Conservation (phyloP, 2,888 invertebrate species). For the Phaedon cochleariae region DNA sequence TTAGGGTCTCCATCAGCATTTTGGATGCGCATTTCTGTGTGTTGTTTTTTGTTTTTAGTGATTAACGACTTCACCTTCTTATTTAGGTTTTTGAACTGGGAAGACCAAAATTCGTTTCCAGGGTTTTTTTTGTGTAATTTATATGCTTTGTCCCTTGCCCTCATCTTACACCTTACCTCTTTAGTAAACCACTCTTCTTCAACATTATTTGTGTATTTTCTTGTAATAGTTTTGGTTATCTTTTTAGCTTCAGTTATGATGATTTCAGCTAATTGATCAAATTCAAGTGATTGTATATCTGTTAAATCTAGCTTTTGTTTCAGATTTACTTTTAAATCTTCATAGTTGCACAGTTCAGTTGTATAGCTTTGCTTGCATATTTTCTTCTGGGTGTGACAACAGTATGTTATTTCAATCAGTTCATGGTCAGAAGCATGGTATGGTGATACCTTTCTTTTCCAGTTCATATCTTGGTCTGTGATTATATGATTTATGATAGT, state of each 20-base stretch:
- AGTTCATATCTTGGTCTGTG: slow-evolving; percentile 14
- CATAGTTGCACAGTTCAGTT: slow-evolving; percentile 9
- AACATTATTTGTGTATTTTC: slow-evolving; percentile 12
- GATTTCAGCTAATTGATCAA: neutral
- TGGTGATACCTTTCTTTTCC: slow-evolving; percentile 13
- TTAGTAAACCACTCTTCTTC: slow-evolving; percentile 20
- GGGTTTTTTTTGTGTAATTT: slow-evolving; percentile 11
- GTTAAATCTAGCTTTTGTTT: slow-evolving; percentile 14
- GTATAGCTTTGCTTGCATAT: slow-evolving; percentile 8
- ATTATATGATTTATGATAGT: slow-evolving; percentile 25
- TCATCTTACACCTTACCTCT: slow-evolving; percentile 13
- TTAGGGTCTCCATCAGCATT: slow-evolving; percentile 4
- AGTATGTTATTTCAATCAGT: slow-evolving; percentile 3
- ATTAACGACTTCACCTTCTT: slow-evolving; percentile 15
- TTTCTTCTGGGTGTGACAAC: slow-evolving; percentile 12
- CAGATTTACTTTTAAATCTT: slow-evolving; percentile 6
- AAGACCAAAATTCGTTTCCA: slow-evolving; percentile 4
- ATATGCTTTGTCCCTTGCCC: slow-evolving; percentile 16
- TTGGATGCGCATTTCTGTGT: slow-evolving; percentile 9
- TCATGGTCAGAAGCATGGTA: slow-evolving; percentile 17
- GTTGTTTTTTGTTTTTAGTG: slow-evolving; percentile 17
- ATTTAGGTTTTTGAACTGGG: slow-evolving; percentile 8
- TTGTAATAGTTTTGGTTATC: slow-evolving; percentile 17
- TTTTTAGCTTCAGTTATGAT: slow-evolving; percentile 5
- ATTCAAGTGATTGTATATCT: neutral